A percentile compares a stretch with the other conserved stretches of the same genome.
These are phyloP conservation scores for Brienomyrus longianalis DNA, from an alignment of 2,113 vertebrate species.

Conservation along the genomic window DNA sequence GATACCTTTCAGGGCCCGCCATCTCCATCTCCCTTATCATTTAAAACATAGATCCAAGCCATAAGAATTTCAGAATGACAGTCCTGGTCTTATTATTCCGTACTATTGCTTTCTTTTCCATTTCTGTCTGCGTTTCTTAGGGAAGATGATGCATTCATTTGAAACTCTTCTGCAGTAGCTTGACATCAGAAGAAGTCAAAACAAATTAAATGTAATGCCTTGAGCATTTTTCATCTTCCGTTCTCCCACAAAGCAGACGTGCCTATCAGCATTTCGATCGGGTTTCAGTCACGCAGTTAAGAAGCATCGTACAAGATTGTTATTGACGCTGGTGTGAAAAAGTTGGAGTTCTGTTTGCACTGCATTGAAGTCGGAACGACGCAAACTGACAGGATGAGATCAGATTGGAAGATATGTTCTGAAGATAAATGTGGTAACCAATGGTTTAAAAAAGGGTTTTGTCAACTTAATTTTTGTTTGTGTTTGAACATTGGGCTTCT, in stretches of 20 bases:
- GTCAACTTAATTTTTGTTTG: conserved; percentile 42
- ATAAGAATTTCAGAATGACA: conserved; percentile 44
- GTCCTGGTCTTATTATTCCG: conserved; percentile 18
- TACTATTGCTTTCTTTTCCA: conserved; percentile 33
- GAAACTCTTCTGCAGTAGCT: conserved; percentile 43
- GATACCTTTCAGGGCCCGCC: conserved; percentile 33
- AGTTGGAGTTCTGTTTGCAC: conserved; percentile 38
- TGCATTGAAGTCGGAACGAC: conserved; percentile 34
- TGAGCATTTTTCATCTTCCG: conserved; percentile 33
- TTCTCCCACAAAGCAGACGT: conserved; percentile 39
- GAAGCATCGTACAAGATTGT: conserved; percentile 52
- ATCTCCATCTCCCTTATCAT: conserved; percentile 29
- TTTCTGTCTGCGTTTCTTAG: conserved; percentile 1
- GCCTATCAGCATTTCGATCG: conserved; percentile 54
- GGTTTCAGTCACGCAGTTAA: conserved; percentile 48
- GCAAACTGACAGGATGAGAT: conserved; percentile 45
- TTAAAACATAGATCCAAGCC: conserved; percentile 30
- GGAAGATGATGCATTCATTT: conserved; percentile 35
- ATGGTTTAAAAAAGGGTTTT: conserved; percentile 47
- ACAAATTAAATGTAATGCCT: conserved; percentile 46
- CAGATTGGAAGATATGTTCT: conserved; percentile 53
- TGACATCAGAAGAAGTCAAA: conserved; percentile 57
- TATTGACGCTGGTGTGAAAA: conserved; percentile 36
- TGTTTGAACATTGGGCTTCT: conserved; percentile 40
- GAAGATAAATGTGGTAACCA: conserved; percentile 38